These are phyloP conservation scores for Leucania comma DNA, from an alignment of 2,888 invertebrate genomes.

Conservation along the genomic window DNA sequence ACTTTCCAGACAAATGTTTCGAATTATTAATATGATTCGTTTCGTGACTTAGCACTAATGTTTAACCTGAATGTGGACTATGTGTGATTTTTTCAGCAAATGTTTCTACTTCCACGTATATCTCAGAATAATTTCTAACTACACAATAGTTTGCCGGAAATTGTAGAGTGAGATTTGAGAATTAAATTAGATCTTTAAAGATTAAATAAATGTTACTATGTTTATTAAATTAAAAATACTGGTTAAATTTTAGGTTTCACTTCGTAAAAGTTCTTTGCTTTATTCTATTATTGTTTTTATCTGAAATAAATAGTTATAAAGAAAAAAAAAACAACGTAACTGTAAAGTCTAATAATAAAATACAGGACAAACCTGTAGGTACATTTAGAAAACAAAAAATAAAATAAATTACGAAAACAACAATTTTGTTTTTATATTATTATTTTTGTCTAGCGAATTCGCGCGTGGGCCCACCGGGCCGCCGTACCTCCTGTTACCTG, in stretches of 20 bases:
- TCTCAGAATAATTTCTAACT: not conserved
- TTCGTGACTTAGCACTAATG: constrained; percentile 49
- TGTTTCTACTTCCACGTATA: not conserved
- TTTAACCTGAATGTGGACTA: constrained; percentile 28
- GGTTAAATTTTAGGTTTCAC: not conserved
- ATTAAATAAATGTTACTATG: no score
- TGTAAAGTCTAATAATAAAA: no score
- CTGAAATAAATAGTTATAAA: not conserved
- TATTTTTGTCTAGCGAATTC: constrained; percentile 62
- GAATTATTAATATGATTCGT: constrained; percentile 53
- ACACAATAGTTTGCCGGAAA: not conserved
- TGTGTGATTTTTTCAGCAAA: constrained; percentile 19
- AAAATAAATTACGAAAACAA: not conserved
- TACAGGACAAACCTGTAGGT: no score
- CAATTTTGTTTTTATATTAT: not conserved
- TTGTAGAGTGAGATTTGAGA: not conserved
- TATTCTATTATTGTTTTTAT: not conserved
- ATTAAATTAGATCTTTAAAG: not conserved
- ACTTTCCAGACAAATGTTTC: constrained; percentile 71
- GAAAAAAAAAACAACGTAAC: not conserved
- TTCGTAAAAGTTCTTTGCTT: no score
- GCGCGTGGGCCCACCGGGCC: constrained; percentile 69
- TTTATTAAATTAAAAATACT: no score
- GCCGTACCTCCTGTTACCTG: constrained; percentile 90
- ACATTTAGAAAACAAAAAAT: not conserved